A percentile compares a stretch with the other conserved stretches of the same genome.
Conservation (phyloP, 2,113 vertebrate species). For the Struthio camelus region DNA sequence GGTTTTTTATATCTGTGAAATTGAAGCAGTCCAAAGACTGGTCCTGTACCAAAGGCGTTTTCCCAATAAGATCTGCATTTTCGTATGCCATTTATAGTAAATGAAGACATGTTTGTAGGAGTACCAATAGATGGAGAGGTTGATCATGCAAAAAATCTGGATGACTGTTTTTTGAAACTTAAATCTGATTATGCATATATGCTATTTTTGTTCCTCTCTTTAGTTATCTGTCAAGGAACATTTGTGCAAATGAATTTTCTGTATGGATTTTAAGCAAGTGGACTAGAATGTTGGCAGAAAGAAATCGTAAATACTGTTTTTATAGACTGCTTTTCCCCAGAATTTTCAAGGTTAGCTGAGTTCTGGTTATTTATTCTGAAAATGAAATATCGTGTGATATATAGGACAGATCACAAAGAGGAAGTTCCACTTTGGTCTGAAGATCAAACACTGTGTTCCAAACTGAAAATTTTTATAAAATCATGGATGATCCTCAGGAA, state of each 20-base stretch:
- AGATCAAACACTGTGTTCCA: slow-evolving; percentile 33
- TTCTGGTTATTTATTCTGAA: background rate
- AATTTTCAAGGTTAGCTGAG: slow-evolving; percentile 13
- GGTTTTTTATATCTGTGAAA: background rate
- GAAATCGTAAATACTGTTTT: slow-evolving; percentile 36
- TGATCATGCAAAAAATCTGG: slow-evolving; percentile 22
- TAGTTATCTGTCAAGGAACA: slow-evolving; percentile 65
- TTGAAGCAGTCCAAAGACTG: slow-evolving; percentile 34
- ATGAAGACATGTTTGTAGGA: slow-evolving; percentile 62
- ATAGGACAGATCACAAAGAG: slow-evolving; percentile 24
- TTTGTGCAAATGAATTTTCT: slow-evolving; percentile 65
- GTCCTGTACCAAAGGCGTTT: slow-evolving; percentile 9
- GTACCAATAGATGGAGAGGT: slow-evolving; percentile 45
- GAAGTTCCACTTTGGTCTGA: slow-evolving; percentile 42
- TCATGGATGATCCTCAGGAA: background rate
- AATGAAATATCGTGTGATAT: slow-evolving; percentile 8
- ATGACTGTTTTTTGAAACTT: slow-evolving; percentile 58
- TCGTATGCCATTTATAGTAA: slow-evolving; percentile 53
- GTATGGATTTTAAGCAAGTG: slow-evolving; percentile 50
- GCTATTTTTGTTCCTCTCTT: slow-evolving; percentile 63
- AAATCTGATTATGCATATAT: slow-evolving; percentile 54
- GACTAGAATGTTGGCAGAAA: slow-evolving; percentile 43
- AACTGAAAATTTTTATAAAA: background rate
- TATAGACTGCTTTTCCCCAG: background rate
- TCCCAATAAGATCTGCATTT: slow-evolving; percentile 34